Conservation (phyloP, 2,113 vertebrate species). For the Chelonoidis abingdonii region DNA sequence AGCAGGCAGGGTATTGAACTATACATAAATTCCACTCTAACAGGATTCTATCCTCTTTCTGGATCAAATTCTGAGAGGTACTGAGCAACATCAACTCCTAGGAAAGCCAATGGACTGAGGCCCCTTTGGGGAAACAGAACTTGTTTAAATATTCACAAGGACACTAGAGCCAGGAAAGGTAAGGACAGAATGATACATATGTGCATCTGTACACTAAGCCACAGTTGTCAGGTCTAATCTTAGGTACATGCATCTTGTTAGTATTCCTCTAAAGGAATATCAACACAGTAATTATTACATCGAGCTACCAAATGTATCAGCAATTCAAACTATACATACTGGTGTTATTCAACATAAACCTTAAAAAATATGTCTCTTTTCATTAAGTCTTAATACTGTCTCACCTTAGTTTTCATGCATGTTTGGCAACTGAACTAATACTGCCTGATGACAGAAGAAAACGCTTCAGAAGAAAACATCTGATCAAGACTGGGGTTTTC, state of each 20-base stretch:
- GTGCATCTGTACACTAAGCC: neutral
- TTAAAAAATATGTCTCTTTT: neutral
- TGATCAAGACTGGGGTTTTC: slow-evolving; percentile 12
- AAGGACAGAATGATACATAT: neutral
- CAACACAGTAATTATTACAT: neutral
- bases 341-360: neutral
- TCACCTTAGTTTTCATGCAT: neutral
- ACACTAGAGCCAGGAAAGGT: neutral
- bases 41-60: neutral
- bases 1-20: neutral
- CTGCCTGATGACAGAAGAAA: neutral
- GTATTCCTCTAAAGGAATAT: neutral
- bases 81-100: neutral
- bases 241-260: neutral
- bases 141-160: neutral
- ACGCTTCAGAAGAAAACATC: neutral
- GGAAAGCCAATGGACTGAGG: neutral
- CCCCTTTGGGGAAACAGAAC: neutral
- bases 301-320: neutral
- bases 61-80: neutral
- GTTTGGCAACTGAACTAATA: neutral
- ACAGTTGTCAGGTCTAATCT: neutral
- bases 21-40: fast-evolving
- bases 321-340: neutral
- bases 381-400: neutral